A percentile compares a stretch with the other conserved stretches of the same genome.
phyloP scores from a whole-genome alignment of 2,113 vertebrate genomes.

The Tichodroma muraria region DNA sequence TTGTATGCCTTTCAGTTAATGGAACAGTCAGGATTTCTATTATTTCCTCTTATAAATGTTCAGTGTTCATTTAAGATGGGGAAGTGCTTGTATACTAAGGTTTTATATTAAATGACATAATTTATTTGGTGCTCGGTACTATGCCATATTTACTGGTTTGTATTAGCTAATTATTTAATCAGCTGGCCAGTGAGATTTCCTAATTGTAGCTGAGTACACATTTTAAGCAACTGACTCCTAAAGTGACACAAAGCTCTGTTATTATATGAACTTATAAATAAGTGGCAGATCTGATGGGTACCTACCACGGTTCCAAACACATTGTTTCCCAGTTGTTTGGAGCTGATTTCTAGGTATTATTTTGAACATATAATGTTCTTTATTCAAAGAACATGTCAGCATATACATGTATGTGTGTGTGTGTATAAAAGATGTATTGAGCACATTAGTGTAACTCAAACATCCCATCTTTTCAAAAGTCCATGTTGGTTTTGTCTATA shows the following conservation, averaged over 20 bases:
- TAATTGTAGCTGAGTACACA: background rate
- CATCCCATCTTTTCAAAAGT: accelerated
- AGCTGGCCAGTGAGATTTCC: background rate
- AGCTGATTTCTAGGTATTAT: background rate
- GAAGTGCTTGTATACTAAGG: background rate
- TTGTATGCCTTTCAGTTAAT: background rate
- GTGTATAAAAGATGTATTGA: background rate
- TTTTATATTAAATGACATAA: background rate
- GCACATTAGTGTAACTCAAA: background rate
- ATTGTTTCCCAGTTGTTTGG: background rate
- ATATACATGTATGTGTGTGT: background rate
- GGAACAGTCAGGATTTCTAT: background rate
- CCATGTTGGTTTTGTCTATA: background rate
- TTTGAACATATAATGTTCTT: background rate
- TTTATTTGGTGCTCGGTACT: background rate
- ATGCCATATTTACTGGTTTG: background rate
- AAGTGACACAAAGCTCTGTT: background rate
- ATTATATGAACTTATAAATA: background rate
- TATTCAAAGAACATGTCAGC: background rate
- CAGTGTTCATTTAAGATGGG: background rate
- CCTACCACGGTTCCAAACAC: background rate
- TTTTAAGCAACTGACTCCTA: background rate
- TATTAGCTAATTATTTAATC: background rate
- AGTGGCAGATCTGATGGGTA: background rate
- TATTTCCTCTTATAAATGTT: background rate